A percentile compares a stretch with the other conserved stretches of the same genome.
Evolutionary conservation across 2,113 vertebrate species (phyloP).

Genomic region (Phaethon lepturus): DNA sequence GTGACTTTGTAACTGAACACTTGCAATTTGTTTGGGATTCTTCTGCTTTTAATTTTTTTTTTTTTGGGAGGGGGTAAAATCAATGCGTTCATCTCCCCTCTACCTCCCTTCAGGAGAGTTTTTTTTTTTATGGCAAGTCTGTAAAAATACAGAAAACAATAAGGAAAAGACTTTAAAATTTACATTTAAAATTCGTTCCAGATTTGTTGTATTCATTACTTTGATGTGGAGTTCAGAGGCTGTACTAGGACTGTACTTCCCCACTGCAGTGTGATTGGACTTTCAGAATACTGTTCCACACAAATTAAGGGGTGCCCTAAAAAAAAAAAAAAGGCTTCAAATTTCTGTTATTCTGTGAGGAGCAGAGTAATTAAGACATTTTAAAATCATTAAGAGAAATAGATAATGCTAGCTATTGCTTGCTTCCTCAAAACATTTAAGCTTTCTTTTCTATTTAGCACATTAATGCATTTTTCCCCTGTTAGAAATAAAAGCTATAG

Average conservation of each 20-base stretch:
- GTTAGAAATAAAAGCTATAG: slow-evolving; percentile 74
- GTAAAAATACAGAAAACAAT: neutral
- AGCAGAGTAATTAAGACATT: slow-evolving; percentile 37
- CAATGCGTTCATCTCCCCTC: neutral
- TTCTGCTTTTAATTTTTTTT: neutral
- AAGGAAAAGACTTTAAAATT: neutral
- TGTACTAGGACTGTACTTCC: neutral
- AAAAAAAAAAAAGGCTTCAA: neutral
- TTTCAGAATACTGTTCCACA: slow-evolving; percentile 13
- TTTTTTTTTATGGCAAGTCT: neutral
- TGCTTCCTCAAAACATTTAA: neutral
- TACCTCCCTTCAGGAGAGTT: neutral
- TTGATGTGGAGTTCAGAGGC: slow-evolving; percentile 27
- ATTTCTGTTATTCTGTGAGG: neutral
- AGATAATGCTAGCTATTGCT: neutral
- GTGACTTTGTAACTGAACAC: neutral
- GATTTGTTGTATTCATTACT: slow-evolving; percentile 10
- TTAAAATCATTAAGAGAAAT: slow-evolving; percentile 42
- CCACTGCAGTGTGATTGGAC: slow-evolving; percentile 12
- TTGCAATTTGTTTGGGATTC: neutral
- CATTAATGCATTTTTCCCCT: slow-evolving; percentile 19
- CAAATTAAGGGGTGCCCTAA: slow-evolving; percentile 19
- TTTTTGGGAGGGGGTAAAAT: neutral
- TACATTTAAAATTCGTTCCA: slow-evolving; percentile 11
- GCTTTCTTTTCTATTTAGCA: slow-evolving; percentile 36